Evolutionary conservation across 2,113 vertebrate species (phyloP), one percentile per base, ranked within the genome.

Genomic region (Synchiropus splendidus): DNA sequence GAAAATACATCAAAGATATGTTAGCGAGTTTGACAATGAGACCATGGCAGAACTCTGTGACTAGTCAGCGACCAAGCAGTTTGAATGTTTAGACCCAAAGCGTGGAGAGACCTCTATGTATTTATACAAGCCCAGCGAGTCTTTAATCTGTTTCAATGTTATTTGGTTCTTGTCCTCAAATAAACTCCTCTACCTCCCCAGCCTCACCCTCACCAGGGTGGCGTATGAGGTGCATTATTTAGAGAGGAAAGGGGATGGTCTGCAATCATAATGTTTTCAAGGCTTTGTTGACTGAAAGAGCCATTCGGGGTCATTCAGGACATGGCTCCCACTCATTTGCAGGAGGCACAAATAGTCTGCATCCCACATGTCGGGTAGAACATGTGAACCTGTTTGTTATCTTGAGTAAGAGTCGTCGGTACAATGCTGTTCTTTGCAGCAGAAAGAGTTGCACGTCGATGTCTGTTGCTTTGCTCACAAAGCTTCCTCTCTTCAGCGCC

Each of bases 251-350:
- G 33, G 33, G 34, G 12, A 37, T 45, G 31, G 31, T 51, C 17
- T 78, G 59, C 66, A 70, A 70, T 74, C 58, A 70, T 2, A n/a
- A n/a, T 55, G 44, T 45, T 39, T 48, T 51, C 39, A 30, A n/a
- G n/a, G n/a, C n/a, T n/a, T n/a, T 60, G 66, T 66, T 77, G 67
- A 72, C 61, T 31, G 39, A 69, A n/a, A 62, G 51, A 39, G 13
- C 6, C 35, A 16, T 32, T 9, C n/a, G 53, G 36, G 42, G 46
- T 53, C 52, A 68, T 39, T 53, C 47, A 35, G 35, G 36, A 35
- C 53, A 57, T 65, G 1, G 4, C 51, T 47, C 55, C 63, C 57
- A 55, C 58, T 72, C 57, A 67, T 74, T 76, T 65, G 64, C 36
- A 27, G n/a, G n/a, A n/a, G n/a, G n/a, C n/a, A n/a, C n/a, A 27